phyloP scores from a whole-genome alignment of 2,797 vertebrate species.

The Synanceia verrucosa region DNA sequence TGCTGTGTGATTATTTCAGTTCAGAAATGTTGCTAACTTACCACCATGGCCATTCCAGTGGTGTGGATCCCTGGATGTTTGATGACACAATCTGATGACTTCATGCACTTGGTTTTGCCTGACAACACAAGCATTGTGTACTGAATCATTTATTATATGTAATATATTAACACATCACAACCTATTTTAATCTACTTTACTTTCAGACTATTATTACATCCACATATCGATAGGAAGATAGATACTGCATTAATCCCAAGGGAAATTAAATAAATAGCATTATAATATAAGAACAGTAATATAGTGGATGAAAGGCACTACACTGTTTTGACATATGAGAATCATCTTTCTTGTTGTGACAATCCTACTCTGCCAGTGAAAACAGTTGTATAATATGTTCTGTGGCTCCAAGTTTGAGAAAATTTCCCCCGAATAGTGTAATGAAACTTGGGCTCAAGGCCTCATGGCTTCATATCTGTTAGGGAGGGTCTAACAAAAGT shows the following conservation, averaged over 20 bases:
- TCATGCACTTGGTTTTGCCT: conserved; percentile 99
- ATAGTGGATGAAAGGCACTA: not conserved
- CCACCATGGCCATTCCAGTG: conserved; percentile 99
- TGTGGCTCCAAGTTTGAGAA: not conserved
- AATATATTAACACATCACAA: not conserved
- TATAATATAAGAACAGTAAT: too few species aligned
- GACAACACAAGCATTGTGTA: conserved; percentile 42
- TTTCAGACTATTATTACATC: not conserved
- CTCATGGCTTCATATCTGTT: too few species aligned
- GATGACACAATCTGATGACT: conserved; percentile 97
- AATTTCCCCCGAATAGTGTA: too few species aligned
- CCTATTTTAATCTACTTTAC: not conserved
- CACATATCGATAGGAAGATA: too few species aligned
- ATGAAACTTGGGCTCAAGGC: too few species aligned
- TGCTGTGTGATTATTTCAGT: not conserved
- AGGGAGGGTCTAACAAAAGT: too few species aligned
- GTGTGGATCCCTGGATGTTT: conserved; percentile 95
- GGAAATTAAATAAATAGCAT: too few species aligned
- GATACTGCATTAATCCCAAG: too few species aligned
- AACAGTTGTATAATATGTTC: not conserved
- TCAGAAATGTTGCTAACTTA: conserved; percentile 70
- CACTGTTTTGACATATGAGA: not conserved
- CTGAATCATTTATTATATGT: too few species aligned
- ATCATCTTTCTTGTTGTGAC: not conserved
- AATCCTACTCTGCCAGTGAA: not conserved